Base-by-base conservation (phyloP, 2,888 invertebrate species). In the Hedya salicella region DNA sequence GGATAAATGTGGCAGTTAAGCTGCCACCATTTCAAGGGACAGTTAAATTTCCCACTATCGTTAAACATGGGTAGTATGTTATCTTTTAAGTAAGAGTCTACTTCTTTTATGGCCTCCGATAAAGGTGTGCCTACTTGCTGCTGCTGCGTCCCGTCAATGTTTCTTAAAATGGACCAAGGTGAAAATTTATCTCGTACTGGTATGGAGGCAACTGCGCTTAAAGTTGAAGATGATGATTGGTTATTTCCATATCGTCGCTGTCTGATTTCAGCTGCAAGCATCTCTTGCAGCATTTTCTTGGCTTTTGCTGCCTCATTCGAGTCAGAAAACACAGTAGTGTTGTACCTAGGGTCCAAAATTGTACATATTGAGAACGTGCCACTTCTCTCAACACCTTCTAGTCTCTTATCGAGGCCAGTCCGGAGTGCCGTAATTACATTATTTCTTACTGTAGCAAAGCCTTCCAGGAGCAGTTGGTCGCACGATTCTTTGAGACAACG, bases 1-100 rank as follows among this genome's bases (percentile, higher is more conserved):
- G 72, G 70, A 32, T 72, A 72, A 4, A 54, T 66, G 19, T 36
- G 19, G n/a, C 42, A 36, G 30, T 73, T 62, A 9, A 40, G 42
- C 13, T 62, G 62, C 72, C 73, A 73, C 73, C 73, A 75, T 53
- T 72, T 48, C n/a, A 73, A 42, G 4, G 72, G 72, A 46, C 71
- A 72, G 56, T 68, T 73, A 36, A 40, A 73, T n/a, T 30, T 49
- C 1, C 66, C 60, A 9, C 66, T 25, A 0, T 44, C 52, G 11
- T 62, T 39, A 14, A 59, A 54, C 1, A 62, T 25, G 1, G 67
- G 71, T 36, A 72, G 48, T 6, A 68, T 46, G 25, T 73, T 71
- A 11, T 72, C 75, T 14, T 68, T 69, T 21, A 75, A 13, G 39
- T 71, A 72, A 1, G 64, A 60, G 40, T 72, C 71, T 3, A 72